Conservation (phyloP, 2,888 invertebrate species). For the Hypercompe scribonia region DNA sequence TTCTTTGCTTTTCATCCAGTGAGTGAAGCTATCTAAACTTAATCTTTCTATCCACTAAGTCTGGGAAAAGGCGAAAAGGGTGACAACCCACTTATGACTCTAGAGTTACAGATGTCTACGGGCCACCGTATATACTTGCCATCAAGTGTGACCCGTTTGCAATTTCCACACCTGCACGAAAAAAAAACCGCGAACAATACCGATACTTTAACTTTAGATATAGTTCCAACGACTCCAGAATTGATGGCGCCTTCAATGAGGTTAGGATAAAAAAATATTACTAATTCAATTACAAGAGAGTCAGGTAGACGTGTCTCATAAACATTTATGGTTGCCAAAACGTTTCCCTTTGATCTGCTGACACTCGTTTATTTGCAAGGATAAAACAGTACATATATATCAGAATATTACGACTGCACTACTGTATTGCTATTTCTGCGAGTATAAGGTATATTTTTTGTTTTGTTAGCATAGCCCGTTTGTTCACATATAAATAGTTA, state of each 20-base stretch:
- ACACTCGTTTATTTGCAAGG: background rate
- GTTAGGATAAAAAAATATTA: constrained; percentile 15
- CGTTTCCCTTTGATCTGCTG: constrained; percentile 11
- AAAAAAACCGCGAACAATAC: background rate
- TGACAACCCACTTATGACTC: no score
- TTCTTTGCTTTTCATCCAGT: no score
- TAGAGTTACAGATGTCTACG: no score
- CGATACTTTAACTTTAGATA: background rate
- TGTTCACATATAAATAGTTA: no score
- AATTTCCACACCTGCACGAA: background rate
- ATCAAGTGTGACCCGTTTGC: background rate
- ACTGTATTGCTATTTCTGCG: background rate
- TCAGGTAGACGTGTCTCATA: constrained; percentile 6
- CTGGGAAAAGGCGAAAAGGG: no score
- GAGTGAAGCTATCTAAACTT: no score
- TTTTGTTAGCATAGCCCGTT: background rate
- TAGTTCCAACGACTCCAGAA: background rate
- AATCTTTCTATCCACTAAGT: no score
- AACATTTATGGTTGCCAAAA: constrained; percentile 15
- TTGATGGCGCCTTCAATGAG: background rate
- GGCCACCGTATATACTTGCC: no score
- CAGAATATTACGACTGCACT: background rate
- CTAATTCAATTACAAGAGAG: constrained; percentile 16
- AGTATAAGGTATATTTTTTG: background rate
- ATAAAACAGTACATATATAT: background rate